Evolutionary conservation across 2,797 vertebrate genomes (phyloP), one percentile per base, ranked within the genome.

Genomic region (Furcifer pardalis): DNA sequence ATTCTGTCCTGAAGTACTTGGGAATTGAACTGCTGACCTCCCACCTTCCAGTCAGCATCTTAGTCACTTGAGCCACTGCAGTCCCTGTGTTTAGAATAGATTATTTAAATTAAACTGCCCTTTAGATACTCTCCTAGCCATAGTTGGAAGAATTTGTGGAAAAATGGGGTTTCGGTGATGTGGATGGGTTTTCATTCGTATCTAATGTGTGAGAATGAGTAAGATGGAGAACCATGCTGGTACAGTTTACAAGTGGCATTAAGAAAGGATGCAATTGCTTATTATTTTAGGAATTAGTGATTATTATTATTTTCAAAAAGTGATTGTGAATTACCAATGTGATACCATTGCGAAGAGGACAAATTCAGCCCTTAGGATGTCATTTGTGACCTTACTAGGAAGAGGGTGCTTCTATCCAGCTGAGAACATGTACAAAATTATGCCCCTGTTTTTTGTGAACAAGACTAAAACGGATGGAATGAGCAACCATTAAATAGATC

Each of bases 31-130:
- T n/a, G n/a, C n/a, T n/a, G n/a, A n/a, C n/a, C n/a, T n/a, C n/a
- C n/a, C n/a, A n/a, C n/a, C n/a, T n/a, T n/a, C n/a, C n/a, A n/a
- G n/a, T n/a, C n/a, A n/a, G n/a, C n/a, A n/a, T n/a, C n/a, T n/a
- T n/a, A n/a, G n/a, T n/a, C n/a, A n/a, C n/a, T n/a, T n/a, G n/a
- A n/a, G n/a, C n/a, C n/a, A n/a, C n/a, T n/a, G n/a, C n/a, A n/a
- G n/a, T n/a, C n/a, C n/a, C n/a, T n/a, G n/a, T 3, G 42, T 86
- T 69, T 63, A 0, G 32, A n/a, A 30, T 66, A n/a, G 13, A 5
- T 88, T 88, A 59, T 89, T 91, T 1, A 23, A 37, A 88, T 3
- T 6, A 83, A 52, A 35, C 83, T 52, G 46, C 44, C 42, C 72
- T 66, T 76, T 76, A 40, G 42, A 52, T 46, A 21, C 42, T 62